A percentile compares a stretch with the other conserved stretches of the same genome.
Evolutionary conservation across 2,888 invertebrate species (phyloP).

Genomic region (Rutpela maculata): DNA sequence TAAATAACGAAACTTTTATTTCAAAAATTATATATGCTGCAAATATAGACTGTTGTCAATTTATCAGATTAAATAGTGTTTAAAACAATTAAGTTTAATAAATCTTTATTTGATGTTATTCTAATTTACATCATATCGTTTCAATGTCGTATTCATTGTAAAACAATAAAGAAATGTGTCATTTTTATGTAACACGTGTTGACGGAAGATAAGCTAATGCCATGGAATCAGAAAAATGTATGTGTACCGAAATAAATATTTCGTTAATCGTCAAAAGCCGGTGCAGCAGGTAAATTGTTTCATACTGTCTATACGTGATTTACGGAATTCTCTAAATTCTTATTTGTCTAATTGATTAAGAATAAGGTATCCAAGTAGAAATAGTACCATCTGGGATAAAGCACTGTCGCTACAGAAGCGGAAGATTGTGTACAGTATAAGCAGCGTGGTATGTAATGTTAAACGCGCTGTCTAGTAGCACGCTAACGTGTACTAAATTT

Average conservation of each 20-base stretch:
- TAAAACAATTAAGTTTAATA: slow-evolving; percentile 36
- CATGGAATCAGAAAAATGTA: background rate
- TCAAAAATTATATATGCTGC: background rate
- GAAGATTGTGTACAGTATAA: too few relatives aligned
- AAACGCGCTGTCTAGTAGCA: too few relatives aligned
- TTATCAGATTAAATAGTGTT: slow-evolving; percentile 33
- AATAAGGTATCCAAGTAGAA: too few relatives aligned
- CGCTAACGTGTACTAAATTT: too few relatives aligned
- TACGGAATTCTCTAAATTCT: background rate
- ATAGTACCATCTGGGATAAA: too few relatives aligned
- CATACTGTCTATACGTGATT: background rate
- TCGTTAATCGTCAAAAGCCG: background rate
- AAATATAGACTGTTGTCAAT: slow-evolving; percentile 14
- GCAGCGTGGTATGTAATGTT: too few relatives aligned
- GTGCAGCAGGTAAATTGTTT: background rate
- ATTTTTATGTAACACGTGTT: slow-evolving; percentile 16
- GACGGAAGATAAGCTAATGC: background rate
- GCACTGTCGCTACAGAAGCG: too few relatives aligned
- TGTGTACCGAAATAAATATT: background rate
- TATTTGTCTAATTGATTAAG: background rate
- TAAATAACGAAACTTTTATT: background rate
- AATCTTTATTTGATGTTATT: slow-evolving; percentile 22
- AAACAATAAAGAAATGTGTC: background rate
- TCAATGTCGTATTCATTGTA: slow-evolving; percentile 40
- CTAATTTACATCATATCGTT: slow-evolving; percentile 14